These are phyloP conservation scores for Phrynocephalus guinanensis DNA, from an alignment of 2,797 vertebrate species.

Conservation along the genomic window DNA sequence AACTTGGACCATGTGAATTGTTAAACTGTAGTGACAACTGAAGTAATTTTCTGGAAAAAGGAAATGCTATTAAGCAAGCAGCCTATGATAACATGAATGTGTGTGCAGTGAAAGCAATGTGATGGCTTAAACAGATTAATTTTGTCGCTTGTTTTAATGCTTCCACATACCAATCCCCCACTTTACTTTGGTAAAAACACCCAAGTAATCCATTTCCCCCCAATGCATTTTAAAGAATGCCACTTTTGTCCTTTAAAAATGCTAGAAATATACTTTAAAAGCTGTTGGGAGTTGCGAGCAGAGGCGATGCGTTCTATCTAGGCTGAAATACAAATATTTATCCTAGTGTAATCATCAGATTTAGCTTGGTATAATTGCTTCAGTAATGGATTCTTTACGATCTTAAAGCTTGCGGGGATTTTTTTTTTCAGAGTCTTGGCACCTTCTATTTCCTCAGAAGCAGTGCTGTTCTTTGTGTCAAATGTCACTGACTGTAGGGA, in stretches of 20 bases:
- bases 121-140: background rate
- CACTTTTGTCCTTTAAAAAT: background rate
- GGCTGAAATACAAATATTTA: background rate
- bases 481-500: conserved; percentile 16
- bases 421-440: background rate
- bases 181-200: background rate
- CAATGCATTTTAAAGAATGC: background rate
- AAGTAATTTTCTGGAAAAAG: background rate
- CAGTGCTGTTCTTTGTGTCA: background rate
- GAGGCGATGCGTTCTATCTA: background rate
- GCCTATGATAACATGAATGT: background rate
- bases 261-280: background rate
- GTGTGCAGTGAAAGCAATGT: background rate
- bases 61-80: background rate
- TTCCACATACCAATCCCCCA: too few species aligned
- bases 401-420: conserved; percentile 1
- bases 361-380: conserved; percentile 18
- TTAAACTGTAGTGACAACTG: background rate
- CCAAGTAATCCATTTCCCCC: background rate
- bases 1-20: background rate
- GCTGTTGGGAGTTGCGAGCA: too few species aligned
- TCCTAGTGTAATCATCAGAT: conserved; percentile 16
- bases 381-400: conserved; percentile 1
- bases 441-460: background rate
- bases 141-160: background rate